Conservation (phyloP, 2,797 vertebrate species). For the Danionella dracula region DNA sequence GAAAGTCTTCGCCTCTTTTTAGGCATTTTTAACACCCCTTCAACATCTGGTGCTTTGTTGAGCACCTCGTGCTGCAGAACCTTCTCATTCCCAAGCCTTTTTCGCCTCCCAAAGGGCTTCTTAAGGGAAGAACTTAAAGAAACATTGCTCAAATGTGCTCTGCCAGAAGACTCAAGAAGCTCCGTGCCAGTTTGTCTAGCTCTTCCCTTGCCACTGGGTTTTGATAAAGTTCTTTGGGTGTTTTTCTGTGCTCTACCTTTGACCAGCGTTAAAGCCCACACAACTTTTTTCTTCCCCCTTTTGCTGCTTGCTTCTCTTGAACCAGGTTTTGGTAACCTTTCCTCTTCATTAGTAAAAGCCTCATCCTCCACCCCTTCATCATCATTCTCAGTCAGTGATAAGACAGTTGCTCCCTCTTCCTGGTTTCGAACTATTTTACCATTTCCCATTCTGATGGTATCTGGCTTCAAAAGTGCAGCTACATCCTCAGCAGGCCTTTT, state of each 20-base stretch:
- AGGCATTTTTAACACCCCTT: neutral
- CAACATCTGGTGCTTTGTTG: neutral
- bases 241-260: conserved; percentile 47
- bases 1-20: conserved; percentile 30
- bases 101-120: conserved; percentile 25
- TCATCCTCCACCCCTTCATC: neutral
- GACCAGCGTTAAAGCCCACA: conserved; percentile 42
- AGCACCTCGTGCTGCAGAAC: conserved; percentile 25
- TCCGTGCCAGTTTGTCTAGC: no score
- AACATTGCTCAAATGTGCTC: neutral
- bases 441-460: conserved; percentile 47
- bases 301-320: conserved; percentile 27
- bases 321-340: neutral
- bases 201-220: no score
- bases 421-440: conserved; percentile 23
- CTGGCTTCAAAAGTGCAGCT: conserved; percentile 11
- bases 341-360: no score
- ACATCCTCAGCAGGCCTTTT: conserved; percentile 19
- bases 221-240: conserved; percentile 30
- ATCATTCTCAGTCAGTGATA: neutral
- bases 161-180: conserved; percentile 42
- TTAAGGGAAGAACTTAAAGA: neutral
- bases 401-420: neutral
- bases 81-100: conserved; percentile 46
- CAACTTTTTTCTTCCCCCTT: conserved; percentile 47